phyloP scores from a whole-genome alignment of 2,888 invertebrate species.

The Mimumesa dahlbomi region DNA sequence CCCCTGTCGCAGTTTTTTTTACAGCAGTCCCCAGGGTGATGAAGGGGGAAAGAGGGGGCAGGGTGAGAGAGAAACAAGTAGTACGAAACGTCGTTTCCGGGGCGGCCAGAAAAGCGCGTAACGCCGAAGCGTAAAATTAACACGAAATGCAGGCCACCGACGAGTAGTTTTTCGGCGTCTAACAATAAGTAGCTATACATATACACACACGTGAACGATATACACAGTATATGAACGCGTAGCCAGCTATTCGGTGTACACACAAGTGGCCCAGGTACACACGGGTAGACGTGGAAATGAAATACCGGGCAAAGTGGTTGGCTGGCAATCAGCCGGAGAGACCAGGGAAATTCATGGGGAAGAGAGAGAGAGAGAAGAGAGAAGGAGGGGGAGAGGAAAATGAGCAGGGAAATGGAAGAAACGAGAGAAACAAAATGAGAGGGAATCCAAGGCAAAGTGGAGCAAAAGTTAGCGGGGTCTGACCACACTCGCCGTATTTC shows the following conservation, averaged over 20 bases:
- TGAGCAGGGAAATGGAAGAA: too few species aligned
- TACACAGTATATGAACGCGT: too few species aligned
- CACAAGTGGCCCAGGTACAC: constrained; percentile 48
- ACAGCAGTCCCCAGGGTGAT: too few species aligned
- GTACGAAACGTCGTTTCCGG: neutral
- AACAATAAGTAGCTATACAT: too few species aligned
- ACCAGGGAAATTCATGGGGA: too few species aligned
- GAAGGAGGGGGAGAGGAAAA: constrained; percentile 21
- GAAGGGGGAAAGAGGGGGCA: too few species aligned
- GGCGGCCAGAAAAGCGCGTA: neutral
- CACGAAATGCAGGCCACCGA: constrained; percentile 3
- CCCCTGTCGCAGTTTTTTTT: too few species aligned
- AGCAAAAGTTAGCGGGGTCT: constrained; percentile 59
- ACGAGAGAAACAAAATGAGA: constrained; percentile 59
- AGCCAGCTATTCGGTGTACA: constrained; percentile 45
- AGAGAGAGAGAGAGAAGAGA: neutral
- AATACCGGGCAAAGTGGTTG: constrained; percentile 37
- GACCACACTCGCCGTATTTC: constrained; percentile 58
- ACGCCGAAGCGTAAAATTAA: constrained; percentile 15
- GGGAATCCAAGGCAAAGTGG: constrained; percentile 18
- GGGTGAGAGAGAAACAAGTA: too few species aligned
- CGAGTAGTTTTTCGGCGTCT: constrained; percentile 21
- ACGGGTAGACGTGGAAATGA: constrained; percentile 45
- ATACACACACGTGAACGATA: too few species aligned
- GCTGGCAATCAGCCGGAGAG: constrained; percentile 23